Evolutionary conservation across 2,888 invertebrate species (phyloP).

Genomic region (Synergus itoensis): DNA sequence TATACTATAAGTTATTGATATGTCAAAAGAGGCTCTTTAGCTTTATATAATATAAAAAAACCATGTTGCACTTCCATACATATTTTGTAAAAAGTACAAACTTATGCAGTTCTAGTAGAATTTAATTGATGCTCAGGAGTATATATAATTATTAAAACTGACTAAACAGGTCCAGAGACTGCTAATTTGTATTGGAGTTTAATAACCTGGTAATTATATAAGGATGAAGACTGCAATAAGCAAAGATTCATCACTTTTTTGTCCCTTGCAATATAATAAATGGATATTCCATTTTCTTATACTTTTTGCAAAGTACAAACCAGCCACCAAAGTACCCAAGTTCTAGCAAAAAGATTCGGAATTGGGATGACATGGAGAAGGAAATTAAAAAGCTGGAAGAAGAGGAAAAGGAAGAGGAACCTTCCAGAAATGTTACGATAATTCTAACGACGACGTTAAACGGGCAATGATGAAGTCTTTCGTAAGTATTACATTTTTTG

Average conservation of each 20-base stretch:
- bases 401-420: too few relatives aligned
- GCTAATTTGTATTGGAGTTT: constrained; percentile 19
- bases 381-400: too few relatives aligned
- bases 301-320: too few relatives aligned
- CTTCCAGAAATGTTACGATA: too few relatives aligned
- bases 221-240: too few relatives aligned
- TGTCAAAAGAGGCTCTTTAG: constrained; percentile 7
- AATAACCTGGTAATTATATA: constrained; percentile 11
- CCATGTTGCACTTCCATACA: background rate
- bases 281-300: too few relatives aligned
- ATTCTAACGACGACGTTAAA: too few relatives aligned
- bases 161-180: constrained; percentile 15
- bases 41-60: constrained; percentile 7
- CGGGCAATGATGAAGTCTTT: too few relatives aligned
- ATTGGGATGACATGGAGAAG: too few relatives aligned
- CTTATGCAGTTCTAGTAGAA: constrained; percentile 7
- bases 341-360: too few relatives aligned
- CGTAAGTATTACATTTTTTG: too few relatives aligned
- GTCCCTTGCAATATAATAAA: background rate
- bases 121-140: constrained; percentile 16
- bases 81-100: constrained; percentile 8
- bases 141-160: constrained; percentile 25
- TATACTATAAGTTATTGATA: background rate
- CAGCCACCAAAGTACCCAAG: too few relatives aligned
- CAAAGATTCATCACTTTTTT: background rate